Conservation (phyloP, 2,888 invertebrate genomes). For the Pharmacophagus antenor region DNA sequence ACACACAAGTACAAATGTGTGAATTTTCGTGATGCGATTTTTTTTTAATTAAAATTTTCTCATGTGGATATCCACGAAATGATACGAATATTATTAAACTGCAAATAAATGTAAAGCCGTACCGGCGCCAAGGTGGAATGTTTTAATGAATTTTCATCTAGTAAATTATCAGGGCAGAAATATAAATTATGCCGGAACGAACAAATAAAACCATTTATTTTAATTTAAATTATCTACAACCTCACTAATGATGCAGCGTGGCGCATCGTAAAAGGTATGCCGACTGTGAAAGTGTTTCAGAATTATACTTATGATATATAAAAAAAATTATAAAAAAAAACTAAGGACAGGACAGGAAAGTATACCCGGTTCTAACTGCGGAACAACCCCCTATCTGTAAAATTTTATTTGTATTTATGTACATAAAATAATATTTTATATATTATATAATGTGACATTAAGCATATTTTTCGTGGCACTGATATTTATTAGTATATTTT, state of each 20-base stretch:
- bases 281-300: too few species aligned
- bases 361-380: too few species aligned
- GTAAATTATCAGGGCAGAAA: background rate
- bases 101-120: background rate
- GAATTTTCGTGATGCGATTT: background rate
- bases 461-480: too few species aligned
- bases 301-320: too few species aligned
- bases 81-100: background rate
- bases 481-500: too few species aligned
- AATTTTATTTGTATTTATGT: too few species aligned
- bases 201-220: background rate
- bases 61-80: background rate
- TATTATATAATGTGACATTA: too few species aligned
- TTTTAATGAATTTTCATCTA: slow-evolving; percentile 3
- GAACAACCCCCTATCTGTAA: too few species aligned
- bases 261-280: background rate
- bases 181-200: background rate
- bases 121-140: background rate
- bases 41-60: background rate
- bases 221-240: background rate
- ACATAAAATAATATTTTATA: too few species aligned
- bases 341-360: background rate
- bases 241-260: background rate
- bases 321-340: too few species aligned
- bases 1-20: too few species aligned